These are phyloP conservation scores for Dromococcyx pavoninus DNA, from an alignment of 2,797 vertebrate genomes.

Conservation along the genomic window DNA sequence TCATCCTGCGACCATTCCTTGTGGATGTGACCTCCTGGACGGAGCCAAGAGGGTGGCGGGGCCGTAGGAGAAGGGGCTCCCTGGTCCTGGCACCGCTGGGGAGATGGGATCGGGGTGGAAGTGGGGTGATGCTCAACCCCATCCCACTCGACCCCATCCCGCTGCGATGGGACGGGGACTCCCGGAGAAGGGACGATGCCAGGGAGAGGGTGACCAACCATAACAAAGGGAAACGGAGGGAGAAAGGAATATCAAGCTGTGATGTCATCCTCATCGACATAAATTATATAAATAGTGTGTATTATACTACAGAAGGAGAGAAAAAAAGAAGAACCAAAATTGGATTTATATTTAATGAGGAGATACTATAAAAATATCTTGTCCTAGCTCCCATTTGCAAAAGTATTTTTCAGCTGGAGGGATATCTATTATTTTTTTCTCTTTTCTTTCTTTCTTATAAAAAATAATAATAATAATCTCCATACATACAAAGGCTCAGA, in stretches of 20 bases:
- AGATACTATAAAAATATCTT: constrained; percentile 66
- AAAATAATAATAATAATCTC: constrained; percentile 35
- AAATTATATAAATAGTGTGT: constrained; percentile 60
- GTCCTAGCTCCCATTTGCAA: constrained; percentile 58
- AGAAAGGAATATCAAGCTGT: neutral
- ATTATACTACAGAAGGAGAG: constrained; percentile 53
- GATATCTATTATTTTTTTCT: constrained; percentile 60
- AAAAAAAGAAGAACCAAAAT: constrained; percentile 57
- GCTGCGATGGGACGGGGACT: neutral
- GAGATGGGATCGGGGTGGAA: neutral
- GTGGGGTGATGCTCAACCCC: neutral
- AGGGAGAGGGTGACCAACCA: neutral
- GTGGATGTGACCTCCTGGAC: neutral
- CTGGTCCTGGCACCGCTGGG: accelerated
- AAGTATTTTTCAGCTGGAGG: constrained; percentile 70
- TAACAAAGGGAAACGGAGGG: neutral
- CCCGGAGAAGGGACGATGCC: neutral
- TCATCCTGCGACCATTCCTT: neutral
- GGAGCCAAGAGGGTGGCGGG: accelerated
- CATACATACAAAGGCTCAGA: constrained; percentile 64
- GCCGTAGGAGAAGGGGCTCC: neutral
- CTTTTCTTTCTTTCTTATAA: constrained; percentile 65
- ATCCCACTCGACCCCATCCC: too few species aligned
- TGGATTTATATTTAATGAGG: constrained; percentile 72
- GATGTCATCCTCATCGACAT: constrained; percentile 39